Percentiles rank a stretch among this genome's conserved stretches.
phyloP scores from a whole-genome alignment of 2,113 vertebrate species.

The Globicephala melas region DNA sequence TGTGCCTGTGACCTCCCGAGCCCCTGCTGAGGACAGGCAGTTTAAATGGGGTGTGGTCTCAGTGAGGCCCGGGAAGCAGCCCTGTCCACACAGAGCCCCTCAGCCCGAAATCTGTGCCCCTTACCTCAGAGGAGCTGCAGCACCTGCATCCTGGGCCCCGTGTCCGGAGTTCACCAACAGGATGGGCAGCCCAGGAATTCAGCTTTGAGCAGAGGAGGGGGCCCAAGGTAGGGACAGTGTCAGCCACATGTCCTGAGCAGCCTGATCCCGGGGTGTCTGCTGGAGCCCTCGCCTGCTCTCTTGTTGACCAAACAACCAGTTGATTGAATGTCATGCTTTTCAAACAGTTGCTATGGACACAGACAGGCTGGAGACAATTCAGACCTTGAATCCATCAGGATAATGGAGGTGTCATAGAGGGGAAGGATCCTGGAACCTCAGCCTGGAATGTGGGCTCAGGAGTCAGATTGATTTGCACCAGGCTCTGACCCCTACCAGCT shows the following conservation, averaged over 20 bases:
- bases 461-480: background rate
- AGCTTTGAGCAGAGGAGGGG: background rate
- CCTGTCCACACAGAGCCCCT: too few relatives aligned
- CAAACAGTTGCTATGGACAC: constrained; percentile 64
- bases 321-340: constrained; percentile 61
- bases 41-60: background rate
- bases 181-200: background rate
- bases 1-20: background rate
- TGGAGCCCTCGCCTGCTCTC: background rate
- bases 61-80: background rate
- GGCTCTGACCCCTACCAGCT: background rate
- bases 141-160: background rate
- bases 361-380: background rate
- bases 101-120: background rate
- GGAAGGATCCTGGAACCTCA: background rate
- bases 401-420: background rate
- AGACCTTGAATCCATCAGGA: constrained; percentile 18
- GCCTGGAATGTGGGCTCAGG: background rate
- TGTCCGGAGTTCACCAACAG: background rate
- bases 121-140: background rate
- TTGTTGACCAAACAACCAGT: constrained; percentile 25
- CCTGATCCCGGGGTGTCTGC: background rate
- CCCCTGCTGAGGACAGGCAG: background rate
- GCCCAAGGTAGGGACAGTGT: background rate
- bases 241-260: background rate